Evolutionary conservation across 2,888 invertebrate genomes (phyloP), one percentile per base, ranked within the genome.

Genomic region (Ligdia adustata): DNA sequence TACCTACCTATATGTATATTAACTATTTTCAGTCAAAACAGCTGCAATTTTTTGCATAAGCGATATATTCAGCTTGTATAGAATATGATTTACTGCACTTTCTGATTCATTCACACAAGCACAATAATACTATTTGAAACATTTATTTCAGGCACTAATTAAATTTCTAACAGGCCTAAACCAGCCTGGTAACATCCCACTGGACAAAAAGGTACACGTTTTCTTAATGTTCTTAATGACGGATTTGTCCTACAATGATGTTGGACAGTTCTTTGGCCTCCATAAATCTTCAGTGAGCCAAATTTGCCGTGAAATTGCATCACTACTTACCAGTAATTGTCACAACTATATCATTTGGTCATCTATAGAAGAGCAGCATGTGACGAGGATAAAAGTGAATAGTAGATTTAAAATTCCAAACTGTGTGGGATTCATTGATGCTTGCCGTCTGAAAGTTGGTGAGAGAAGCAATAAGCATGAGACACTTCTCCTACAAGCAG

Each of bases 361-460:
- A 3, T 79, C 86, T 20, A 55, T 72, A 9, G 87, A 87, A 48
- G 83, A 88, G 46, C 90, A 90, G 51, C 83, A 89, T 62, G 41
- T 87, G 1, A 88, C 87, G 12, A 82, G 86, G 57, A 68, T 84
- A 26, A 87, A 84, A 62, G 82, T 89, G 4, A 81, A 88, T 48
- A 85, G 79, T 43, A 66, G 75, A 45, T 80, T 76, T 53, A 81
- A 82, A 54, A 83, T 88, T 54, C 90, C 90, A 2, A 90, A 89
- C 49, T 89, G 90, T 72, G 79, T 89, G 14, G 90, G 90, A 3
- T 87, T 89, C 38, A 79, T 90, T 54, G 87, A 88, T 66, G 69
- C 79, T 5, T 87, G 83, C 52, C 60, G 77, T n/a, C 70, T 90
- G 3, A 82, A 76, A 73, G 66, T 88, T 27, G 81, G 81, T 0